Base-by-base conservation (phyloP, 2,888 invertebrate species). In the Spodoptera littoralis region DNA sequence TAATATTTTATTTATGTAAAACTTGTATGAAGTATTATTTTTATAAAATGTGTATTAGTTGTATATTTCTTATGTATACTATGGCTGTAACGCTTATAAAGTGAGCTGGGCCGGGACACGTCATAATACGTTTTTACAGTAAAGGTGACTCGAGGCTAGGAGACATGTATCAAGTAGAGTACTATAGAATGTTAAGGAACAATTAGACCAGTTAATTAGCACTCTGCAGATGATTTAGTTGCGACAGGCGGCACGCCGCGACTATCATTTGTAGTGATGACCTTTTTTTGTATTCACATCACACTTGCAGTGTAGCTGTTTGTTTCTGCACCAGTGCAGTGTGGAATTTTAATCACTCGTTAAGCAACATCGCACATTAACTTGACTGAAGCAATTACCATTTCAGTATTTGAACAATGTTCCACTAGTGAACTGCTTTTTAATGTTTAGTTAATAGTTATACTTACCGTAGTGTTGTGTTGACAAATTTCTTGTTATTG, bases 341-440 rank as follows among this genome's bases (percentile, higher is more conserved):
- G 61, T 58, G 61, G 80, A 81, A 80, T 80, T 56, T 73, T 73
- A 81, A 80, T 73, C 70, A 76, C 70, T 65, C 57, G 68, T 73
- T 81, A 63, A 55, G 70, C 59, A 79, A 79, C 68, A 30, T 46
- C 52, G 62, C 71, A 65, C 71, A 62, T 70, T 62, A 63, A 48
- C 50, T 63, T 62, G 27, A 64, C 63, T 69, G 56, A 77, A 77
- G 61, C 66, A 61, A 65, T 66, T 70, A 66, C 77, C 70, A 64
- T 70, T 73, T 65, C 77, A 79, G 74, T 77, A 77, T 77, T 78
- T 66, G 62, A 61, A 60, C 64, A 52, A 50, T 52, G 55, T 62
- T 72, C 63, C 66, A 64, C 56, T 67, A 45, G 60, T 24, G 62
- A 61, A 73, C 69, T 45, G 53, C 58, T 73, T 77, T 71, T 73